phyloP scores from a whole-genome alignment of 1,140 invertebrate species.

The Zaprionus tsacasi region DNA sequence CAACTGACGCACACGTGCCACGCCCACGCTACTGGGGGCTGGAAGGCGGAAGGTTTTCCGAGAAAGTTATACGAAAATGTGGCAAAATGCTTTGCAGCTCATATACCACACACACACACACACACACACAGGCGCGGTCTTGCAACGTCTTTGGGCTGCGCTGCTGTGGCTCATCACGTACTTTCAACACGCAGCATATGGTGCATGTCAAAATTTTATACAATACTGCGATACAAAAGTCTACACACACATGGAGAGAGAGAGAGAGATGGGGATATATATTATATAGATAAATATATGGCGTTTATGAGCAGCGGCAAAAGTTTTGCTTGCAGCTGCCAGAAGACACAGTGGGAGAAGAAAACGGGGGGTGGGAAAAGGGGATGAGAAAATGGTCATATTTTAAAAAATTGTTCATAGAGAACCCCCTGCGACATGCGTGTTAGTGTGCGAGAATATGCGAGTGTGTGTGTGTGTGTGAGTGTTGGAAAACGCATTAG shows the following conservation, averaged over 20 bases:
- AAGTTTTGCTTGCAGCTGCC: constrained; percentile 49
- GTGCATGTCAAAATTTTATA: constrained; percentile 61
- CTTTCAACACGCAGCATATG: constrained; percentile 58
- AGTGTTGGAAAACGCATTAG: constrained; percentile 53
- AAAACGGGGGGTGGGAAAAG: neutral
- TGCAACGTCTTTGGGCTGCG: neutral
- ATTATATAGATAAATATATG: constrained; percentile 38
- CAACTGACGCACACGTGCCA: constrained; percentile 6
- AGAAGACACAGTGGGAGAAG: constrained; percentile 12
- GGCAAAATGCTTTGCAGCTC: constrained; percentile 54
- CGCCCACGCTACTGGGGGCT: neutral
- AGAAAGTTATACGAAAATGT: constrained; percentile 48
- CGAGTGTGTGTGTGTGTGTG: constrained; percentile 19
- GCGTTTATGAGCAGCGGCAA: constrained; percentile 55
- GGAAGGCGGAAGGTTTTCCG: neutral
- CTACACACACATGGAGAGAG: neutral
- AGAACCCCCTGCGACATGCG: constrained; percentile 4
- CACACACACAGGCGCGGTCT: too few species aligned
- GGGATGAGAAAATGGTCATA: constrained; percentile 42
- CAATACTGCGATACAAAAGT: constrained; percentile 40
- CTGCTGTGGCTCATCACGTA: constrained; percentile 44
- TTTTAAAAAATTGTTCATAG: constrained; percentile 61
- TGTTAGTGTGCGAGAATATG: constrained; percentile 1
- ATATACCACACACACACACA: constrained; percentile 17
- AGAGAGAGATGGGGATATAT: neutral